A percentile compares a stretch with the other conserved stretches of the same genome.
Conservation (phyloP, 2,113 vertebrate genomes). For the Puffinus mauretanicus region DNA sequence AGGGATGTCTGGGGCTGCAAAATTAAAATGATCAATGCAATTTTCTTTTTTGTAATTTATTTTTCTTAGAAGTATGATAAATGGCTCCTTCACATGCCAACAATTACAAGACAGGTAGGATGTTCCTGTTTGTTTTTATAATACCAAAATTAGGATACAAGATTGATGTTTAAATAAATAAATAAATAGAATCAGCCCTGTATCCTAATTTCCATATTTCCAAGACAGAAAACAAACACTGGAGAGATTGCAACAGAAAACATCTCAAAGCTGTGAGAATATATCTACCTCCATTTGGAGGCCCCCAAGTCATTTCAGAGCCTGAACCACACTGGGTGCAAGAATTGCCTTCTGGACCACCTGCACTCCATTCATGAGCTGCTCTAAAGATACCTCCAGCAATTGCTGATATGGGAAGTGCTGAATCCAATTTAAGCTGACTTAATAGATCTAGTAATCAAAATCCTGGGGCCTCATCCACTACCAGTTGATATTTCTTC, state of each 20-base stretch:
- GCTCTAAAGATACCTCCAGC: background rate
- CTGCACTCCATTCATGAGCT: background rate
- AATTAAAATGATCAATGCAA: background rate
- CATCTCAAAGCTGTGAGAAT: background rate
- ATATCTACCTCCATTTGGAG: background rate
- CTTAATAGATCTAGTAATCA: background rate
- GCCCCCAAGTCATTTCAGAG: slow-evolving; percentile 33
- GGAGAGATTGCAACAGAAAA: background rate
- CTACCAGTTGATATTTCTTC: background rate
- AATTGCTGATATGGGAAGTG: background rate
- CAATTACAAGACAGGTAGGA: background rate
- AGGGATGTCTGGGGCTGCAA: slow-evolving; percentile 25
- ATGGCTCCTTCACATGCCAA: background rate
- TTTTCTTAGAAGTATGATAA: background rate
- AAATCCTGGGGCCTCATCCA: background rate
- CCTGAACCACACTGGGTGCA: background rate
- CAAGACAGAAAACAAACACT: slow-evolving; percentile 24
- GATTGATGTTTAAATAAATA: background rate
- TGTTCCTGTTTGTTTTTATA: background rate
- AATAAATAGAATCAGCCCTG: background rate
- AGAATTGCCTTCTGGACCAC: background rate
- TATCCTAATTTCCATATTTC: slow-evolving; percentile 33
- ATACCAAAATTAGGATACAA: slow-evolving; percentile 26
- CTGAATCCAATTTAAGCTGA: background rate
- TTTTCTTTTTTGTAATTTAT: background rate